A percentile compares a stretch with the other conserved stretches of the same genome.
These are phyloP conservation scores for Teinopalpus imperialis DNA, from an alignment of 2,888 invertebrate genomes.

Conservation along the genomic window DNA sequence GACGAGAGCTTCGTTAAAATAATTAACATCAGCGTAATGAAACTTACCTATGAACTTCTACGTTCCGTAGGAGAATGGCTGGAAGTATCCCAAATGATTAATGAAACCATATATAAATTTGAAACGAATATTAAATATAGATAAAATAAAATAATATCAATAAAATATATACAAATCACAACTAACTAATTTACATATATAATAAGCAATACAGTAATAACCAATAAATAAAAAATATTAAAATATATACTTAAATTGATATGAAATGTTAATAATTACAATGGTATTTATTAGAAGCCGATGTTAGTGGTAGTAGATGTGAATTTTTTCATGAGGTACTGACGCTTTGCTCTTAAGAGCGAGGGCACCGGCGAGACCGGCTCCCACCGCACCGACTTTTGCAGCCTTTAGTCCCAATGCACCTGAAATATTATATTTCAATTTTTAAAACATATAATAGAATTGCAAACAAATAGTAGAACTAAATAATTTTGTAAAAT, in stretches of 20 bases:
- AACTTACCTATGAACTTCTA: conserved; percentile 59
- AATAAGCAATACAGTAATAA: background rate
- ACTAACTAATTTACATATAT: background rate
- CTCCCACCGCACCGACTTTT: conserved; percentile 63
- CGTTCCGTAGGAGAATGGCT: conserved; percentile 45
- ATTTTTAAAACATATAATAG: too few relatives aligned
- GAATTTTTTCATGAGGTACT: conserved; percentile 33
- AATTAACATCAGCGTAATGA: too few relatives aligned
- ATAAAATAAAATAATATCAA: background rate
- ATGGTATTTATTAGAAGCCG: conserved; percentile 20
- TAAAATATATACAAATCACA: background rate
- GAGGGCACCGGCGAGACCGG: conserved; percentile 59
- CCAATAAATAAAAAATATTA: background rate
- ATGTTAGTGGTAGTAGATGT: conserved; percentile 28
- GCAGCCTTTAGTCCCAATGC: conserved; percentile 63
- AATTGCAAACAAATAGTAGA: too few relatives aligned
- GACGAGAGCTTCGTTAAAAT: too few relatives aligned
- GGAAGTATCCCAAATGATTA: conserved; percentile 33
- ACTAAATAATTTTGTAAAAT: too few relatives aligned
- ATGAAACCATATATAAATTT: conserved; percentile 28
- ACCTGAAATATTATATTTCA: conserved; percentile 30
- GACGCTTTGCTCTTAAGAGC: conserved; percentile 59
- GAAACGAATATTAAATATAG: background rate
- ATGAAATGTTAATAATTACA: conserved; percentile 23
- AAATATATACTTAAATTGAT: conserved; percentile 1